Percentiles rank a stretch among this genome's conserved stretches.
These are phyloP conservation scores for Sphaerophoria rueppellii DNA, from an alignment of 2,888 invertebrate species.

Conservation along the genomic window DNA sequence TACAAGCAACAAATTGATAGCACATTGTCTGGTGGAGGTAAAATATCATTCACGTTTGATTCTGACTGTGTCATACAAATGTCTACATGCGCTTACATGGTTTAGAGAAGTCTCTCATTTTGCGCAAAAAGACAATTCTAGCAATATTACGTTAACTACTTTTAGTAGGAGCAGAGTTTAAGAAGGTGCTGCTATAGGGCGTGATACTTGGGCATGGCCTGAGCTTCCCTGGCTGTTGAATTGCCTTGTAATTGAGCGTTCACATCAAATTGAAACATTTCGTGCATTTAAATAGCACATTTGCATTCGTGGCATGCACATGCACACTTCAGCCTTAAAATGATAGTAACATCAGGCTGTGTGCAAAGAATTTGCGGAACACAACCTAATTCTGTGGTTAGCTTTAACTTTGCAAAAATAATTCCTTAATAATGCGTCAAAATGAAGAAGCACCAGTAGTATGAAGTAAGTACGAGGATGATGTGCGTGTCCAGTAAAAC, in stretches of 20 bases:
- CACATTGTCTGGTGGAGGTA: constrained; percentile 54
- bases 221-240: constrained; percentile 46
- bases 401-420: too few relatives aligned
- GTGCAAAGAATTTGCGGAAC: too few relatives aligned
- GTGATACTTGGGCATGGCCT: background rate
- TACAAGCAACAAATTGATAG: constrained; percentile 66
- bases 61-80: background rate
- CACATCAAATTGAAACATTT: constrained; percentile 72
- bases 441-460: too few relatives aligned
- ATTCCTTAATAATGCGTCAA: too few relatives aligned
- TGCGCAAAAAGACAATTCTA: constrained; percentile 22
- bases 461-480: too few relatives aligned
- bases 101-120: constrained; percentile 27
- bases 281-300: constrained; percentile 71
- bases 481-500: too few relatives aligned
- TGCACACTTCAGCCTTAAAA: too few relatives aligned
- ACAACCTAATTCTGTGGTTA: too few relatives aligned
- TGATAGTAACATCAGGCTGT: too few relatives aligned
- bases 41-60: constrained; percentile 47
- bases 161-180: background rate
- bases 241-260: constrained; percentile 67
- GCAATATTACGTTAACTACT: constrained; percentile 13
- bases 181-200: background rate
- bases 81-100: background rate
- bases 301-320: constrained; percentile 5